Conservation (phyloP, 2,888 invertebrate species). For the Epiblema foenella region DNA sequence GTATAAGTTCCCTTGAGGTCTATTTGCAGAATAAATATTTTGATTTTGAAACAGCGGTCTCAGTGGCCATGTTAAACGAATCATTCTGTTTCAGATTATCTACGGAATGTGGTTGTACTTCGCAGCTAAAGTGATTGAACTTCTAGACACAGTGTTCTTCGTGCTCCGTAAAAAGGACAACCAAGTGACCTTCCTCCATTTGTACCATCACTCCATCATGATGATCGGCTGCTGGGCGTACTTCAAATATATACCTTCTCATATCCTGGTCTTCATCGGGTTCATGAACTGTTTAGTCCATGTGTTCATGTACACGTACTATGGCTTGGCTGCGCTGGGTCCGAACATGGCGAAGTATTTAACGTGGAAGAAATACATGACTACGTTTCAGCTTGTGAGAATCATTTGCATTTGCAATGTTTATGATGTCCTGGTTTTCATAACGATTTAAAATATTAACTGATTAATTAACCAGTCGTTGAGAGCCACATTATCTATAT, state of each 20-base stretch:
- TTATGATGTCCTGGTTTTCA: too few species aligned
- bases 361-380: slow-evolving; percentile 95
- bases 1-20: too few species aligned
- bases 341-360: slow-evolving; percentile 90
- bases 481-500: too few species aligned
- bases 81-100: slow-evolving; percentile 70
- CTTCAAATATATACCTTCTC: slow-evolving; percentile 90
- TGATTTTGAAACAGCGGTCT: too few species aligned
- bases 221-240: slow-evolving; percentile 91
- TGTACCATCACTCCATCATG: slow-evolving; percentile 93
- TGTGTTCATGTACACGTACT: slow-evolving; percentile 93
- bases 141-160: slow-evolving; percentile 94
- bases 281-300: slow-evolving; percentile 91
- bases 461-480: too few species aligned
- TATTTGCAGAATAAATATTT: too few species aligned
- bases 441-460: too few species aligned
- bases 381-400: slow-evolving; percentile 90
- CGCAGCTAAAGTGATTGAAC: slow-evolving; percentile 90
- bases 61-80: not conserved
- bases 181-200: slow-evolving; percentile 94
- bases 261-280: slow-evolving; percentile 89
- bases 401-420: not conserved
- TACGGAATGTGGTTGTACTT: slow-evolving; percentile 87
- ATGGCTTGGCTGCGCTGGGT: slow-evolving; percentile 90
- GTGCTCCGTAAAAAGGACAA: slow-evolving; percentile 90